Evolutionary conservation across 1,140 invertebrate genomes (phyloP), one percentile per base, ranked within the genome.

Genomic region (Nomia melanderi): DNA sequence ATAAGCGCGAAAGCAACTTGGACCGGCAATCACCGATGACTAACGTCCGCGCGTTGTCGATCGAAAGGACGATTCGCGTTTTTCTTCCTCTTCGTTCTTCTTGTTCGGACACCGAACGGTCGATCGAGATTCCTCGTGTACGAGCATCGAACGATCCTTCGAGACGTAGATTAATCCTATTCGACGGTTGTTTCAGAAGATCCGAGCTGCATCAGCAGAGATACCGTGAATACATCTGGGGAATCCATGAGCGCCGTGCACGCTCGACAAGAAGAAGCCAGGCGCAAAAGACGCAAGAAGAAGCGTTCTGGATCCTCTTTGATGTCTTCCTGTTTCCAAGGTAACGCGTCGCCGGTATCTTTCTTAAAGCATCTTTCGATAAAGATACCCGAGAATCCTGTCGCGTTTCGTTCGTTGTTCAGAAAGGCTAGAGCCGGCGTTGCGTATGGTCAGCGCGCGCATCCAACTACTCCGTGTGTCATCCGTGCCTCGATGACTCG

Each of bases 271-370:
- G 96, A 97, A 86, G 96, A 97, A 92, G 96, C 96, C 82, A 95
- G 96, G 87, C 95, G 95, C 91, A 96, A 96, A 91, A 94, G 96
- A 81, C 95, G 96, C 83, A 97, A 96, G 94, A 97, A 97, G 95
- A 97, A 97, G 93, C 95, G 96, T 84, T 96, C 96, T 63, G 96
- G 96, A 56, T 96, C 96, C 86, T 97, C 96, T 67, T 93, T 97
- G 75, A 96, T 97, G 80, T 97, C 96, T 75, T 96, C 96, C 85
- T 97, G 96, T 91, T 98, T 98, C 92, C 96, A 97, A 95, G 96
- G 96, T 97, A 88, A 87, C n/a, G n/a, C n/a, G n/a, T n/a, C 74
- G 67, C 36, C 63, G 4, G n/a, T n/a, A n/a, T n/a, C n/a, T n/a
- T n/a, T n/a, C n/a, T n/a, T n/a, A n/a, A n/a, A n/a, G n/a, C n/a